Conservation (phyloP, 2,888 invertebrate species). For the Agrilus mali region DNA sequence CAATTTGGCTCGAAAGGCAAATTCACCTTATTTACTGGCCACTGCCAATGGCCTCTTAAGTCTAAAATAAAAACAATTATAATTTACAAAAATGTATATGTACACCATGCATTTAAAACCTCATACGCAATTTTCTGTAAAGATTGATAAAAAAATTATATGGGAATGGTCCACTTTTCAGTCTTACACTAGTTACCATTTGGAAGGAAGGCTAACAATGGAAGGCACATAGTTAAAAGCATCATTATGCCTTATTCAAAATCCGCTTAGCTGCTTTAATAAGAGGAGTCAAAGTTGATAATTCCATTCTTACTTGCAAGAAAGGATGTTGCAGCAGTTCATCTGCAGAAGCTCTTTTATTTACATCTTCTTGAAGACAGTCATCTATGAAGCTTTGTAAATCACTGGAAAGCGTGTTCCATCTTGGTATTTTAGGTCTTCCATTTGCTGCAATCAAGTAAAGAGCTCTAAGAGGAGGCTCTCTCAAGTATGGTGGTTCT, state of each 20-base stretch:
- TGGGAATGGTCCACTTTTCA: too few relatives aligned
- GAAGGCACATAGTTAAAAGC: too few relatives aligned
- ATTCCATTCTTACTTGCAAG: conserved; percentile 64
- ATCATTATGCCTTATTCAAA: conserved; percentile 44
- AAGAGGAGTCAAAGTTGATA: conserved; percentile 72
- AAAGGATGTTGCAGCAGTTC: conserved; percentile 73
- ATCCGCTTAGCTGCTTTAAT: conserved; percentile 86
- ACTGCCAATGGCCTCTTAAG: too few relatives aligned
- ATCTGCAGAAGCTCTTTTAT: conserved; percentile 60
- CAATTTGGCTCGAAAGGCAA: too few relatives aligned
- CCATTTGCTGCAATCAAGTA: conserved; percentile 94
- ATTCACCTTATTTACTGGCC: too few relatives aligned
- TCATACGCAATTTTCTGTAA: too few relatives aligned
- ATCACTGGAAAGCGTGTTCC: conserved; percentile 63
- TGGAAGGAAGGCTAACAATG: too few relatives aligned
- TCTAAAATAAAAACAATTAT: too few relatives aligned
- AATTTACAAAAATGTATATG: too few relatives aligned
- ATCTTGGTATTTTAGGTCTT: conserved; percentile 77
- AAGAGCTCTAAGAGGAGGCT: conserved; percentile 81
- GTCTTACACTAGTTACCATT: too few relatives aligned
- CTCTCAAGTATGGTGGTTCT: conserved; percentile 92
- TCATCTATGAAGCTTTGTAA: conserved; percentile 76
- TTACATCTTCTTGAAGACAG: conserved; percentile 78
- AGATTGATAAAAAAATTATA: too few relatives aligned
- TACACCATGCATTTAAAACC: too few relatives aligned